Evolutionary conservation across 2,113 vertebrate species (phyloP).

Genomic region (Conger conger): DNA sequence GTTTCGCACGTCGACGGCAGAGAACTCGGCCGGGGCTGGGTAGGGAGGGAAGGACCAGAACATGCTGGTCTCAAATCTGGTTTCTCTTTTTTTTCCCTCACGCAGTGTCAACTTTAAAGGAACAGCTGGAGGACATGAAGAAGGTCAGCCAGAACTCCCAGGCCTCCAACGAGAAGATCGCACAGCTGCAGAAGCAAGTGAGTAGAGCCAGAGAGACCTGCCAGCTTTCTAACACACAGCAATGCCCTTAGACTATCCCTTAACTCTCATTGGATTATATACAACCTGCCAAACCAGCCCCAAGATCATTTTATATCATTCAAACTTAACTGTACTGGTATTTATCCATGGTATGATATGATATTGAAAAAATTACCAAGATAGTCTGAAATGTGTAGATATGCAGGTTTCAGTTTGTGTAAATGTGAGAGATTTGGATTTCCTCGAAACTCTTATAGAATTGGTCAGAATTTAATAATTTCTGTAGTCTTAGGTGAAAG

Average conservation of each 20-base stretch:
- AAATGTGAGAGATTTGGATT: neutral
- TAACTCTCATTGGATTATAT: neutral
- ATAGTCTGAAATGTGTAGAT: too few relatives aligned
- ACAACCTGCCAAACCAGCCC: neutral
- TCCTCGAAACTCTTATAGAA: neutral
- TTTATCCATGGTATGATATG: neutral
- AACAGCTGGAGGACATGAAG: slow-evolving; percentile 93
- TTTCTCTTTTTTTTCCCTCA: slow-evolving; percentile 35
- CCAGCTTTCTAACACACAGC: neutral
- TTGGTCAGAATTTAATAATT: neutral
- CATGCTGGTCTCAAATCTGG: neutral
- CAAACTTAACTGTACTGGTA: neutral
- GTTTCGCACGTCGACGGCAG: neutral
- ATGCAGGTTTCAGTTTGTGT: too few relatives aligned
- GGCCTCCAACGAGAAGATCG: slow-evolving; percentile 88
- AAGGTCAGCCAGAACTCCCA: slow-evolving; percentile 93
- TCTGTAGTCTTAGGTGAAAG: neutral
- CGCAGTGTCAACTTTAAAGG: slow-evolving; percentile 90
- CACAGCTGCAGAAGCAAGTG: slow-evolving; percentile 94
- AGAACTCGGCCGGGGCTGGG: neutral
- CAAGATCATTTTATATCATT: neutral
- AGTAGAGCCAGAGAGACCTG: slow-evolving; percentile 28
- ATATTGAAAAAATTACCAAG: neutral
- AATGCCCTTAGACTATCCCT: neutral
- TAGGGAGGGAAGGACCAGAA: neutral